These are phyloP conservation scores for Hybognathus amarus DNA, from an alignment of 2,797 vertebrate genomes.

Conservation along the genomic window DNA sequence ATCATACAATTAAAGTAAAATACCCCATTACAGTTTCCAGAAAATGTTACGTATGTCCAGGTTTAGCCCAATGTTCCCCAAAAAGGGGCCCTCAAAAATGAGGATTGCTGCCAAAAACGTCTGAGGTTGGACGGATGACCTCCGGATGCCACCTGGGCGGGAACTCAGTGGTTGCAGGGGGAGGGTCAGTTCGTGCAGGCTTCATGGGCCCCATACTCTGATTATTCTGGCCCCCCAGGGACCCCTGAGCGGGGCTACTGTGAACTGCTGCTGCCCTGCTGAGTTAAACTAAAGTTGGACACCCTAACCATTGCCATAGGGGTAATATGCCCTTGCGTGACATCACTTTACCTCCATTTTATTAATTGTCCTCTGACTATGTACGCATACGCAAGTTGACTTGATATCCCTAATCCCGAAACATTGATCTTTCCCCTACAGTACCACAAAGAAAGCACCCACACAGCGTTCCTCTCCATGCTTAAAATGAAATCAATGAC, in stretches of 20 bases:
- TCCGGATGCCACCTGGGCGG: slow-evolving; percentile 59
- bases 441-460: slow-evolving; percentile 47
- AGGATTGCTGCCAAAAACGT: slow-evolving; percentile 54
- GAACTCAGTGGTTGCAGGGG: slow-evolving; percentile 41
- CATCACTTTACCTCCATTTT: slow-evolving; percentile 20
- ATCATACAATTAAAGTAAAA: not conserved
- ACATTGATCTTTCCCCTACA: slow-evolving; percentile 7
- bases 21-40: not conserved
- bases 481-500: slow-evolving; percentile 60
- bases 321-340: slow-evolving; percentile 17
- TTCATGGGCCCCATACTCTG: slow-evolving; percentile 55
- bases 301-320: slow-evolving; percentile 38
- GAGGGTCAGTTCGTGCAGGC: slow-evolving; percentile 27
- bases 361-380: slow-evolving; percentile 2
- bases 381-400: not conserved
- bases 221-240: slow-evolving; percentile 55
- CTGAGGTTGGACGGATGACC: slow-evolving; percentile 61
- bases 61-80: slow-evolving; percentile 41
- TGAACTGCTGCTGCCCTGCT: slow-evolving; percentile 52
- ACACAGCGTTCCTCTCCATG: slow-evolving; percentile 38
- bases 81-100: slow-evolving; percentile 50
- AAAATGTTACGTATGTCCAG: slow-evolving; percentile 16
- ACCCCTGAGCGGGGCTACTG: slow-evolving; percentile 54
- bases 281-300: slow-evolving; percentile 37
- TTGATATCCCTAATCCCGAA: not conserved